These are phyloP conservation scores for Podilymbus podiceps DNA, from an alignment of 2,113 vertebrate species.

Conservation along the genomic window DNA sequence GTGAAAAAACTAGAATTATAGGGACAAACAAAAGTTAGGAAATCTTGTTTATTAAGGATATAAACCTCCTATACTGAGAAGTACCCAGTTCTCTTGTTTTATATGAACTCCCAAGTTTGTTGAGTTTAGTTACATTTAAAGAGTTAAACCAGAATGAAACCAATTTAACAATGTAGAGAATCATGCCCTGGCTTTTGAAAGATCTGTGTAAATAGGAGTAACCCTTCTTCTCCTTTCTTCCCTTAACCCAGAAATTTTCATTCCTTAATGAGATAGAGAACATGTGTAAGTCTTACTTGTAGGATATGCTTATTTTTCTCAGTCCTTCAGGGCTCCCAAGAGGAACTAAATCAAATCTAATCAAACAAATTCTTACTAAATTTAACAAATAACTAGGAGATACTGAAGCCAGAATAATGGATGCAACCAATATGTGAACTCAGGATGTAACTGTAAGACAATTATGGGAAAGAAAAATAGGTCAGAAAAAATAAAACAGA, in stretches of 20 bases:
- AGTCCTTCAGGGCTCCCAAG: conserved; percentile 19
- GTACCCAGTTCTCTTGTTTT: neutral
- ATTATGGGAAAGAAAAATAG: conserved; percentile 49
- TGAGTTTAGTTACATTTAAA: neutral
- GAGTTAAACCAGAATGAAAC: neutral
- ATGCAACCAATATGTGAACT: conserved; percentile 2
- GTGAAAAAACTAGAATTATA: neutral
- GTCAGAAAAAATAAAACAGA: conserved; percentile 30
- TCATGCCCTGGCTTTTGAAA: neutral
- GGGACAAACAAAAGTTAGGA: neutral
- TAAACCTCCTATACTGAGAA: neutral
- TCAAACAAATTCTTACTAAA: conserved; percentile 56
- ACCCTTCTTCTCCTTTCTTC: neutral
- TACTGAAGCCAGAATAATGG: conserved; percentile 12
- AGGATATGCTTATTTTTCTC: conserved; percentile 23
- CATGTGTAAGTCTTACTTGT: neutral
- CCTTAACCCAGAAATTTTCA: conserved; percentile 10
- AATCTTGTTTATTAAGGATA: neutral
- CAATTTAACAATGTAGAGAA: neutral
- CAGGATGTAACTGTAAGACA: neutral
- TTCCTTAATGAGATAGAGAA: conserved; percentile 28
- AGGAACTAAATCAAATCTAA: conserved; percentile 54
- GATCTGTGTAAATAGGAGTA: conserved; percentile 12
- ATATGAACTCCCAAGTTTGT: neutral
- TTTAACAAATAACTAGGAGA: conserved; percentile 58